Conservation (phyloP, 2,113 vertebrate genomes). For the Sterna hirundo region DNA sequence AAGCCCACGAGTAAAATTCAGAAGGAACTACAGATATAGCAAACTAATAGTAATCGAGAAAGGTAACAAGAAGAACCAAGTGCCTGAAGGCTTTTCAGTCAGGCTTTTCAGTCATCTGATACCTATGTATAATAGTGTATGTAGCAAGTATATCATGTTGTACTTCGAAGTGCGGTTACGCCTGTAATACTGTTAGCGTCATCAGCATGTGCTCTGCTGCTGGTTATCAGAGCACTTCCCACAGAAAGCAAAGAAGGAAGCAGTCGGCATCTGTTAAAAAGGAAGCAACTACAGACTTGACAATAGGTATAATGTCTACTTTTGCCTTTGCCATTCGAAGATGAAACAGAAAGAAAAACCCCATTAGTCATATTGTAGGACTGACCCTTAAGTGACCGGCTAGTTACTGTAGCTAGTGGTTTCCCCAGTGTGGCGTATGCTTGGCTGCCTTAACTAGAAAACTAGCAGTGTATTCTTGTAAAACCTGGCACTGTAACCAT, state of each 20-base stretch:
- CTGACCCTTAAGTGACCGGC: neutral
- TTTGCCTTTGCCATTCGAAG: neutral
- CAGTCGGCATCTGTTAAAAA: neutral
- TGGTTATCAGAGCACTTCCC: neutral
- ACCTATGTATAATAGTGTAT: neutral
- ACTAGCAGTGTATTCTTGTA: constrained; percentile 3
- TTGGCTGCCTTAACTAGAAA: constrained; percentile 17
- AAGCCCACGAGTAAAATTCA: neutral
- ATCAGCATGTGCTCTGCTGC: neutral
- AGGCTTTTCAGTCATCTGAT: neutral
- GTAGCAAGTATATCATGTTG: neutral
- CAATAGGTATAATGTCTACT: neutral
- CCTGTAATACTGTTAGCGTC: neutral
- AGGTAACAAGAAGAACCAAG: neutral
- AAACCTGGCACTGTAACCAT: constrained; percentile 26
- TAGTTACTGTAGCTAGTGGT: neutral
- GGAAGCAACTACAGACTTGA: neutral
- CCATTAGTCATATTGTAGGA: neutral
- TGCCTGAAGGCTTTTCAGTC: no score
- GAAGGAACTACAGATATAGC: neutral
- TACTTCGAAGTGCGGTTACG: neutral
- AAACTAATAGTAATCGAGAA: neutral
- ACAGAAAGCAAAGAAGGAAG: neutral
- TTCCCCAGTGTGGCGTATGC: neutral
- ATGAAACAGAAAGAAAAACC: neutral